Percentiles rank a stretch among this genome's conserved stretches.
phyloP scores from a whole-genome alignment of 2,797 vertebrate genomes.

The Pseudochirops corinnae region DNA sequence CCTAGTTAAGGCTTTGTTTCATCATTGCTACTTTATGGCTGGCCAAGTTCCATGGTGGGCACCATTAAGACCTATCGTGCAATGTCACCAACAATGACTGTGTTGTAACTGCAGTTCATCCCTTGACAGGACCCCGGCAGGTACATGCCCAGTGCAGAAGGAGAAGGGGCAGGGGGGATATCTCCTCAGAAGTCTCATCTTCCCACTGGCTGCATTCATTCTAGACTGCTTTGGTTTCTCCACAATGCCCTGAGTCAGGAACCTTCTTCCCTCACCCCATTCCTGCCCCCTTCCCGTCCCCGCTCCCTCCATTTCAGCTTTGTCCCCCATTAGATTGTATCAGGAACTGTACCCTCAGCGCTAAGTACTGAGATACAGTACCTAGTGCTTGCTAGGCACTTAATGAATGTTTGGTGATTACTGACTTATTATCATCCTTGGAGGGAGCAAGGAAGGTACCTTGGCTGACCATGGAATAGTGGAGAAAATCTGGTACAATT shows the following conservation, averaged over 20 bases:
- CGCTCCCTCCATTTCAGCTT: neutral
- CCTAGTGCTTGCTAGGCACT: neutral
- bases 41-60: slow-evolving; percentile 6
- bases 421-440: neutral
- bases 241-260: neutral
- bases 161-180: neutral
- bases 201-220: neutral
- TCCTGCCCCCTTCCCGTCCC: neutral
- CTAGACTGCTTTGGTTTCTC: neutral
- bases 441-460: neutral
- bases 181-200: neutral
- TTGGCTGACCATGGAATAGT: neutral
- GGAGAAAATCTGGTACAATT: neutral
- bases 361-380: neutral
- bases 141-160: neutral
- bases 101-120: neutral
- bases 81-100: neutral
- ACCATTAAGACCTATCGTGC: neutral
- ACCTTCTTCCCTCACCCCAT: too few relatives aligned
- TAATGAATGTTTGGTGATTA: neutral
- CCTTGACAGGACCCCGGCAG: neutral
- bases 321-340: neutral
- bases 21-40: slow-evolving; percentile 24
- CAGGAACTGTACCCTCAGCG: neutral
- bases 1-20: slow-evolving; percentile 50